Evolutionary conservation across 2,888 invertebrate species (phyloP).

Genomic region (Phania funesta): DNA sequence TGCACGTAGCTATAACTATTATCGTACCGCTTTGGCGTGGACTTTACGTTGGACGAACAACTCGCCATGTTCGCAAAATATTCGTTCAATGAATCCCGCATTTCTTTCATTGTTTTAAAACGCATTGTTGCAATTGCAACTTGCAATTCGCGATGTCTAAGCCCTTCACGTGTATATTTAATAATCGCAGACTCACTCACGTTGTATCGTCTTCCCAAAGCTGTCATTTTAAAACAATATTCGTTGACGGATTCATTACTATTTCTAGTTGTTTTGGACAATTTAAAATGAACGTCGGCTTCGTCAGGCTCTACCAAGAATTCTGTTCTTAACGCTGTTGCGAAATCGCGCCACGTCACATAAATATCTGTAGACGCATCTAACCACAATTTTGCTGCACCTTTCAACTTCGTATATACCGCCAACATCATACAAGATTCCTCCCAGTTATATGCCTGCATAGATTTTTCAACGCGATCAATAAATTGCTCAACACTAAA

Average conservation of each 20-base stretch:
- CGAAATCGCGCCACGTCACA: constrained; percentile 13
- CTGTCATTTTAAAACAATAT: constrained; percentile 56
- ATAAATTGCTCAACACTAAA: constrained; percentile 51
- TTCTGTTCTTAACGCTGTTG: constrained; percentile 26
- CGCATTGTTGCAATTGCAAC: constrained; percentile 15
- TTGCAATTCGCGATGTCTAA: constrained; percentile 49
- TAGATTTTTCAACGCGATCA: constrained; percentile 19
- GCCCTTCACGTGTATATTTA: constrained; percentile 50
- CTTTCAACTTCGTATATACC: constrained; percentile 33
- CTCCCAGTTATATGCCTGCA: constrained; percentile 41
- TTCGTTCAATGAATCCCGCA: constrained; percentile 42
- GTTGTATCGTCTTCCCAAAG: constrained; percentile 34
- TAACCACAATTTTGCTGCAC: constrained; percentile 31
- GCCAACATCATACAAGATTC: constrained; percentile 40
- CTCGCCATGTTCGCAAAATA: constrained; percentile 44
- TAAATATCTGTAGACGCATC: constrained; percentile 22
- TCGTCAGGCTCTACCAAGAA: constrained; percentile 34
- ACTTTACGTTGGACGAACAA: background rate
- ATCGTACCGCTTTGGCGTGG: background rate
- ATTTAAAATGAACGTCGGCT: constrained; percentile 49
- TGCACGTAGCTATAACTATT: background rate
- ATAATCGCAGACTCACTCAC: constrained; percentile 48
- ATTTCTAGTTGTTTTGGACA: constrained; percentile 10
- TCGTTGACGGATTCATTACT: constrained; percentile 24
- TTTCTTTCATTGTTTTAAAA: constrained; percentile 44